These are phyloP conservation scores for Lathronympha strigana DNA, from an alignment of 2,888 invertebrate species.

Conservation along the genomic window DNA sequence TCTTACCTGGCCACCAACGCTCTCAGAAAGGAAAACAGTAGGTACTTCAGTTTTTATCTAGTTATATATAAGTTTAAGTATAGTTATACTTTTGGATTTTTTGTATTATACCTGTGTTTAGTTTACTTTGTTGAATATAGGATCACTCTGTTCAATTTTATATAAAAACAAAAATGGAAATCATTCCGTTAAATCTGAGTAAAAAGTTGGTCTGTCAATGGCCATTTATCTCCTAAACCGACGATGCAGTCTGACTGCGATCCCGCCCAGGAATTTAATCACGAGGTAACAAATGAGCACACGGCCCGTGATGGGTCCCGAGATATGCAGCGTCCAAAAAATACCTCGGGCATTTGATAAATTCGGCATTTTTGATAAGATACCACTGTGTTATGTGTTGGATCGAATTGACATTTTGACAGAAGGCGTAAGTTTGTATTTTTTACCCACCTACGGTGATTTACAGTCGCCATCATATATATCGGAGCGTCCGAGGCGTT, in stretches of 20 bases:
- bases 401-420: slow-evolving; percentile 1
- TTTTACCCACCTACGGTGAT: not conserved
- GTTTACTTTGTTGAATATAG: too few relatives aligned
- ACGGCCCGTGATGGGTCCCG: not conserved
- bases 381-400: not conserved
- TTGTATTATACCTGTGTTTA: too few relatives aligned
- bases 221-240: not conserved
- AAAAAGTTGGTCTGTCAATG: not conserved
- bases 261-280: slow-evolving; percentile 14
- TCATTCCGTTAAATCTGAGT: not conserved
- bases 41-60: too few relatives aligned
- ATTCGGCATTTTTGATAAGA: slow-evolving; percentile 11
- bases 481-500: too few relatives aligned
- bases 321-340: slow-evolving; percentile 1
- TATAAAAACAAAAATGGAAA: too few relatives aligned
- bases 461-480: too few relatives aligned
- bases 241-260: not conserved
- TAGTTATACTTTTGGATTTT: too few relatives aligned
- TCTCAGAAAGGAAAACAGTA: too few relatives aligned
- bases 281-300: slow-evolving; percentile 8
- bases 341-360: slow-evolving; percentile 5
- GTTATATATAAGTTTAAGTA: too few relatives aligned
- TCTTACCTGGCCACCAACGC: too few relatives aligned
- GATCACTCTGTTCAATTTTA: too few relatives aligned
- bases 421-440: not conserved